Conservation (phyloP, 2,113 vertebrate species). For the Petrocephalus microphthalmus region DNA sequence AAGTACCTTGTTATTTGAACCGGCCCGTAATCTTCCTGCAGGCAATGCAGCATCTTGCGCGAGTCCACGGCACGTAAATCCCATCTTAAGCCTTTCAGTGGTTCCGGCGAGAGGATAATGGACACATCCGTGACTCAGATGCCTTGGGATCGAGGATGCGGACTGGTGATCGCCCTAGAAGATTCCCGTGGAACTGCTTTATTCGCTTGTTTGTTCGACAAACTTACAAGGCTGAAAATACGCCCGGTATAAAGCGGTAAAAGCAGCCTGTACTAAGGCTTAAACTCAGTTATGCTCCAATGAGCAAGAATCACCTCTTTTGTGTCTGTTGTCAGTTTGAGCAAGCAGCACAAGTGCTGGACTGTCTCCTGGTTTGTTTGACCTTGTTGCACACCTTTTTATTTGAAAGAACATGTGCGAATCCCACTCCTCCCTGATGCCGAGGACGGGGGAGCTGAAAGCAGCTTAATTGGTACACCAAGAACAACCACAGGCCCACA, state of each 20-base stretch:
- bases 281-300: not conserved
- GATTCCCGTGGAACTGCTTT: constrained; percentile 30
- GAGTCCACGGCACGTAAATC: not conserved
- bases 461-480: not conserved
- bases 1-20: constrained; percentile 61
- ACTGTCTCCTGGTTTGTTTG: not conserved
- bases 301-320: not conserved
- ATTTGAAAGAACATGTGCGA: not conserved
- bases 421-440: not conserved
- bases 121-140: constrained; percentile 44
- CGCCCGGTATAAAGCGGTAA: not conserved
- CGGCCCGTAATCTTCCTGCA: constrained; percentile 52
- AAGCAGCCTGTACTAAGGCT: not conserved
- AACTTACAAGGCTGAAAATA: not conserved
- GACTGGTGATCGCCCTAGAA: constrained; percentile 44
- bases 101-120: constrained; percentile 27
- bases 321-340: not conserved
- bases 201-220: not conserved
- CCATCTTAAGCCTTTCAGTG: constrained; percentile 46
- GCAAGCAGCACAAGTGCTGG: not conserved
- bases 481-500: not conserved
- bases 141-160: constrained; percentile 38
- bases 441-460: not conserved
- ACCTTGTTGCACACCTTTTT: not conserved
- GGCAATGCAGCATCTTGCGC: constrained; percentile 41